phyloP scores from a whole-genome alignment of 2,888 invertebrate species.

The Yponomeuta cagnagella region DNA sequence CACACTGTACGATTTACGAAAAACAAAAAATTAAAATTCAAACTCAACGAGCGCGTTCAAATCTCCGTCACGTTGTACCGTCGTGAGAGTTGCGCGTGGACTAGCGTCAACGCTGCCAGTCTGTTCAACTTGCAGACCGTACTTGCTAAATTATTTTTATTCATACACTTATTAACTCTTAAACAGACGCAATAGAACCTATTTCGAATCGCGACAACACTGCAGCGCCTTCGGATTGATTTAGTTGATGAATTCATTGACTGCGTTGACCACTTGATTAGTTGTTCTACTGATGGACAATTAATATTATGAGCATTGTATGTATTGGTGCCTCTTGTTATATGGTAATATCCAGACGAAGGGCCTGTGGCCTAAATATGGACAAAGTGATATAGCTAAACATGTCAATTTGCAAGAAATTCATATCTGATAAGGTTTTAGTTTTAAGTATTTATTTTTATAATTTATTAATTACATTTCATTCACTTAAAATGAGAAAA shows the following conservation, averaged over 20 bases:
- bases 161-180: not conserved
- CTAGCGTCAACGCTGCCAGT: conserved; percentile 28
- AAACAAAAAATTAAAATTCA: not conserved
- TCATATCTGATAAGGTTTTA: too few species aligned
- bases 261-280: conserved; percentile 38
- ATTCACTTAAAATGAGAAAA: too few species aligned
- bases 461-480: too few species aligned
- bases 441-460: too few species aligned
- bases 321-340: conserved; percentile 4
- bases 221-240: conserved; percentile 23
- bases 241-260: conserved; percentile 46
- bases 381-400: too few species aligned
- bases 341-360: conserved; percentile 15
- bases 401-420: too few species aligned
- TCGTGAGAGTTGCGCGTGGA: conserved; percentile 43
- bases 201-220: not conserved
- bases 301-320: conserved; percentile 2
- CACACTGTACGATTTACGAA: not conserved
- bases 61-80: conserved; percentile 38
- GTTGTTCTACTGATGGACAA: conserved; percentile 12
- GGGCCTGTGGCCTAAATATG: too few species aligned
- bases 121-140: conserved; percentile 3
- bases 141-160: conserved; percentile 21
- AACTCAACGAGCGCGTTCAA: conserved; percentile 8
- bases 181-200: not conserved